These are phyloP conservation scores for Actinostola sp. DNA, from an alignment of 92 coral and sea anemone genomes.

Conservation along the genomic window DNA sequence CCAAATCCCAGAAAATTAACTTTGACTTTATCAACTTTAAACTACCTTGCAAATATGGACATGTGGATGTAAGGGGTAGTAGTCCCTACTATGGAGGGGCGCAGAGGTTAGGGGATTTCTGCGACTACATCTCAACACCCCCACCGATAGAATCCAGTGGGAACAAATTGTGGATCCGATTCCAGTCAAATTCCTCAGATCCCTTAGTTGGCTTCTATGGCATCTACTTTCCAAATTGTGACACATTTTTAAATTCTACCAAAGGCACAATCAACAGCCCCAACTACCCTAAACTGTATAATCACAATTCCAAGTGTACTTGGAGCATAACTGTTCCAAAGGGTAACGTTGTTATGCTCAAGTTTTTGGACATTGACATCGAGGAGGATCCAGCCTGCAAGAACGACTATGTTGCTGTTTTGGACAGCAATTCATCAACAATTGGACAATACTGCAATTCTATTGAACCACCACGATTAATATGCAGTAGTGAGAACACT, in stretches of 20 bases:
- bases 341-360: slow-evolving; percentile 69
- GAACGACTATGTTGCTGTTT: slow-evolving; percentile 68
- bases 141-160: slow-evolving; percentile 55
- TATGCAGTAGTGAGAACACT: slow-evolving; percentile 68
- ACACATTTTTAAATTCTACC: slow-evolving; percentile 48
- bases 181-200: slow-evolving; percentile 75
- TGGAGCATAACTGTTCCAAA: slow-evolving; percentile 75
- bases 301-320: slow-evolving; percentile 74
- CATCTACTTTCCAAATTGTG: slow-evolving; percentile 68
- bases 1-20: slow-evolving; percentile 67
- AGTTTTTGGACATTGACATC: slow-evolving; percentile 66
- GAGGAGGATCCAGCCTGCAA: slow-evolving; percentile 73
- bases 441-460: slow-evolving; percentile 81
- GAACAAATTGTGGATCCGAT: slow-evolving; percentile 79
- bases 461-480: slow-evolving; percentile 61
- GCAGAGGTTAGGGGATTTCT: slow-evolving; percentile 56
- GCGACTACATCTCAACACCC: slow-evolving; percentile 67
- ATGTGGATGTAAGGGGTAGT: slow-evolving; percentile 70
- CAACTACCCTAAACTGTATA: slow-evolving; percentile 66
- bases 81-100: slow-evolving; percentile 53
- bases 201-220: slow-evolving; percentile 78
- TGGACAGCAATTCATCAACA: slow-evolving; percentile 61
- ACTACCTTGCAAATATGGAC: slow-evolving; percentile 75
- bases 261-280: slow-evolving; percentile 58
- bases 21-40: slow-evolving; percentile 84